Evolutionary conservation across 2,888 invertebrate genomes (phyloP).

Genomic region (Copidosoma aretas): DNA sequence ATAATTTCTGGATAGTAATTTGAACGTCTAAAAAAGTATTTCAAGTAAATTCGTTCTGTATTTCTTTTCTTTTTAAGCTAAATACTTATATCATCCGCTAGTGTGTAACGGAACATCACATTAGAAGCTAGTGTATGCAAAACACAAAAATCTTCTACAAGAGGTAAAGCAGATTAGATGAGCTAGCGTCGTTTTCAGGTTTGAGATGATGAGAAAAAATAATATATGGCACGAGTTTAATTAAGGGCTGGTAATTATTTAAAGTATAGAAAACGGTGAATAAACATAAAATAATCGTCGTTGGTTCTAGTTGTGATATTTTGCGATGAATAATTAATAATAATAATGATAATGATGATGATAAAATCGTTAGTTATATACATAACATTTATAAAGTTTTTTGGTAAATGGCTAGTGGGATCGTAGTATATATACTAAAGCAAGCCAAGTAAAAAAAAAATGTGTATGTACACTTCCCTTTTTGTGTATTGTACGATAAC

Average conservation of each 20-base stretch:
- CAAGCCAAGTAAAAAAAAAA: conserved; percentile 21
- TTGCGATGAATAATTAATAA: conserved; percentile 41
- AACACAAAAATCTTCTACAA: too few species aligned
- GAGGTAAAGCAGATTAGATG: too few species aligned
- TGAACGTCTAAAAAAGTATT: not conserved
- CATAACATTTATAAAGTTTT: conserved; percentile 45
- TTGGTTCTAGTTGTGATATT: conserved; percentile 62
- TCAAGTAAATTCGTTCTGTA: not conserved
- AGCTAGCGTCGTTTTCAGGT: too few species aligned
- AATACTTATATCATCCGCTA: not conserved
- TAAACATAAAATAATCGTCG: conserved; percentile 54
- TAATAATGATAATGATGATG: conserved; percentile 50
- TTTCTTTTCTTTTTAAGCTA: not conserved
- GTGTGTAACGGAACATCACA: too few species aligned
- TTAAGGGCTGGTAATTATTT: too few species aligned
- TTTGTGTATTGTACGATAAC: conserved; percentile 10
- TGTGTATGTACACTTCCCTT: not conserved
- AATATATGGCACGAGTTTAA: too few species aligned
- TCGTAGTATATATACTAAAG: conserved; percentile 31
- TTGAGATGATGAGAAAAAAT: too few species aligned
- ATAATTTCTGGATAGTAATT: not conserved
- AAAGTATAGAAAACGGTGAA: conserved; percentile 40
- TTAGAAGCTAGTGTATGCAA: too few species aligned
- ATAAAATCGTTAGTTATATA: conserved; percentile 47
- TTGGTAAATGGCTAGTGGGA: conserved; percentile 42